Evolutionary conservation across 2,888 invertebrate genomes (phyloP).

Genomic region (Drosophila paramelanica): DNA sequence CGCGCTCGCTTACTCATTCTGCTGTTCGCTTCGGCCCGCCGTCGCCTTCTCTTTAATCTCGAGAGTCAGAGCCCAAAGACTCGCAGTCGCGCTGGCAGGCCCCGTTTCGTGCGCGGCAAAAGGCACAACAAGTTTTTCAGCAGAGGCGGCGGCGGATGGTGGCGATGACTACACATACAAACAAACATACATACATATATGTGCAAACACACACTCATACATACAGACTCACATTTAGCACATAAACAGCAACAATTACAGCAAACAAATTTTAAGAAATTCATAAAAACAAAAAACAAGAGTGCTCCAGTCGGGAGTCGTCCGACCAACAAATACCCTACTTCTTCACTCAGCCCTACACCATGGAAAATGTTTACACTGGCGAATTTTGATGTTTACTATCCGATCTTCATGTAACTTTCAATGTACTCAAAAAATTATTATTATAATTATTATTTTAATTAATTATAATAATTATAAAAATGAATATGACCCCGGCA

Average conservation of each 20-base stretch:
- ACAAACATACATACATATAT: slow-evolving; percentile 12
- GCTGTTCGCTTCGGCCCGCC: slow-evolving; percentile 27
- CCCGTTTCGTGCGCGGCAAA: slow-evolving; percentile 62
- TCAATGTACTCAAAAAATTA: too few species aligned
- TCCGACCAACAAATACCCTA: too few species aligned
- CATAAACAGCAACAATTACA: slow-evolving; percentile 28
- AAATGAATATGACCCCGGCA: too few species aligned
- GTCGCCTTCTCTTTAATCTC: slow-evolving; percentile 57
- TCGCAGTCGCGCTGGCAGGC: slow-evolving; percentile 60
- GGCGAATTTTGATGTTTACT: too few species aligned
- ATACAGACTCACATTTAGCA: not conserved
- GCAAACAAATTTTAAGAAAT: slow-evolving; percentile 51
- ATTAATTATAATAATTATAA: too few species aligned
- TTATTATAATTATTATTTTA: too few species aligned
- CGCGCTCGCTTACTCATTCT: slow-evolving; percentile 75
- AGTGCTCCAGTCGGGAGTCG: too few species aligned
- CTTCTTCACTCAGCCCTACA: too few species aligned
- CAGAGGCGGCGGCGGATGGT: slow-evolving; percentile 45
- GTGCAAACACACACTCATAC: slow-evolving; percentile 14
- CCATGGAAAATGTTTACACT: too few species aligned
- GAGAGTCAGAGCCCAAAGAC: slow-evolving; percentile 65
- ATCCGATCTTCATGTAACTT: too few species aligned
- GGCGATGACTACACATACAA: slow-evolving; percentile 28
- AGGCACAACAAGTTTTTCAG: slow-evolving; percentile 78
- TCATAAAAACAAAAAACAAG: slow-evolving; percentile 15